phyloP scores from a whole-genome alignment of 2,797 vertebrate species.

The Sebastes hubbsi region DNA sequence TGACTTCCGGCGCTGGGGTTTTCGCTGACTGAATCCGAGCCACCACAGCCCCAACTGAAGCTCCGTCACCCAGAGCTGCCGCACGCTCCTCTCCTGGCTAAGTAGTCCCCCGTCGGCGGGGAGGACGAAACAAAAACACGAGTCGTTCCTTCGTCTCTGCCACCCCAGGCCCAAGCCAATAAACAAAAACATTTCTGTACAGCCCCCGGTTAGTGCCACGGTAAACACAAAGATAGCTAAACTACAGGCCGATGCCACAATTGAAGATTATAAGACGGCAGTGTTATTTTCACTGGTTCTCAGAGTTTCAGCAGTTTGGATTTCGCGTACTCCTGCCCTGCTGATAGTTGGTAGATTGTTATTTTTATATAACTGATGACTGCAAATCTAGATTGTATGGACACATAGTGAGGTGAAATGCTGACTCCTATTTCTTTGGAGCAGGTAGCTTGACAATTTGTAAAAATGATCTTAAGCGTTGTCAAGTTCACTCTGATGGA shows the following conservation, averaged over 20 bases:
- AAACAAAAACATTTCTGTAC: accelerated
- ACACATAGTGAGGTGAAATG: background rate
- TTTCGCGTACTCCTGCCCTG: no score
- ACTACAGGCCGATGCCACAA: background rate
- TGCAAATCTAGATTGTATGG: background rate
- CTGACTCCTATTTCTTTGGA: background rate
- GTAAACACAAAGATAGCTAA: background rate
- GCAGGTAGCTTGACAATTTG: background rate
- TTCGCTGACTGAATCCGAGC: no score
- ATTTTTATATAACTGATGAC: background rate
- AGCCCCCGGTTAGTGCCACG: no score
- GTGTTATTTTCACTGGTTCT: no score
- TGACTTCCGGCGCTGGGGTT: no score
- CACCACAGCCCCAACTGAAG: background rate
- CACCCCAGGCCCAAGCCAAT: no score
- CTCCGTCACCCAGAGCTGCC: background rate
- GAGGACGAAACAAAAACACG: no score
- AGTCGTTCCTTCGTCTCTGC: no score
- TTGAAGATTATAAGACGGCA: no score
- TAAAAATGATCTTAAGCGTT: background rate
- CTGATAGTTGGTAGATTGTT: background rate
- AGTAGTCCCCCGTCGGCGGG: no score
- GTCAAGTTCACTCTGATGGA: background rate
- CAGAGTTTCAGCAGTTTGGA: no score
- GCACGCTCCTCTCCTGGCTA: background rate